Percentiles rank a stretch among this genome's conserved stretches.
Evolutionary conservation across 2,113 vertebrate species (phyloP).

Genomic region (Sarotherodon lohbergeri): DNA sequence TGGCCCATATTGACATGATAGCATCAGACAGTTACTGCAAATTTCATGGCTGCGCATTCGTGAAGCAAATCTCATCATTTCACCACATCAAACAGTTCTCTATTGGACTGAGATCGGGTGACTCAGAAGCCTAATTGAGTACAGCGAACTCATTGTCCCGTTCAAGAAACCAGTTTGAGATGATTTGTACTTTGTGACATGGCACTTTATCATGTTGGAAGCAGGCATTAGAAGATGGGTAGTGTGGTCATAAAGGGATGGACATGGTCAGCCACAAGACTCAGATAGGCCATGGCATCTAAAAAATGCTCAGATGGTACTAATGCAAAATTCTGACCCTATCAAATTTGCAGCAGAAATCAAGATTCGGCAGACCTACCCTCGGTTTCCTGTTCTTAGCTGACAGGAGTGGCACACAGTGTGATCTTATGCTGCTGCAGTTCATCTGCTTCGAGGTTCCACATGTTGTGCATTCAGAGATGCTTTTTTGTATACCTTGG

Average conservation of each 20-base stretch:
- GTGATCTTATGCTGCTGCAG: not conserved
- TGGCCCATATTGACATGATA: not conserved
- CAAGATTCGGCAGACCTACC: not conserved
- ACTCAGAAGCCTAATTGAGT: not conserved
- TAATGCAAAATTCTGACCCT: not conserved
- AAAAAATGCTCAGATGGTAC: not conserved
- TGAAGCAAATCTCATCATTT: not conserved
- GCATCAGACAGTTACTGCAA: not conserved
- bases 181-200: not conserved
- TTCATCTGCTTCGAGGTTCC: not conserved
- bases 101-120: not conserved
- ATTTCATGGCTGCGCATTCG: not conserved
- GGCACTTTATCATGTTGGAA: not conserved
- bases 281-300: not conserved
- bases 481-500: not conserved
- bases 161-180: not conserved
- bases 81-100: not conserved
- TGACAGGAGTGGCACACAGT: not conserved
- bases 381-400: not conserved
- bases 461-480: not conserved
- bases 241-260: not conserved
- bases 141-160: not conserved
- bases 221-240: not conserved
- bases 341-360: not conserved
- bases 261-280: not conserved